Conservation (phyloP, 1,140 invertebrate species). For the Magallana angulata region DNA sequence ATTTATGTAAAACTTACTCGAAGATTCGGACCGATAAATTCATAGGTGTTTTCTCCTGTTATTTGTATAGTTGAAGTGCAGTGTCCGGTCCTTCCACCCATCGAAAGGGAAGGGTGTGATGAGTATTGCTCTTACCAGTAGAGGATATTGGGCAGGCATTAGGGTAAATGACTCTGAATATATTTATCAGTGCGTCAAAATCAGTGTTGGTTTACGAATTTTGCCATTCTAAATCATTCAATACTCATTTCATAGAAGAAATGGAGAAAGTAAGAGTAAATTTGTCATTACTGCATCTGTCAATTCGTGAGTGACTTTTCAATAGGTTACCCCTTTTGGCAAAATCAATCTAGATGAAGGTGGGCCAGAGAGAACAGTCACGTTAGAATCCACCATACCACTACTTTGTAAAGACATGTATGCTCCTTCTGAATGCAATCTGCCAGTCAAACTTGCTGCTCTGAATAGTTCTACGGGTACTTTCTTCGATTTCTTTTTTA, state of each 20-base stretch:
- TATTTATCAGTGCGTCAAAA: neutral
- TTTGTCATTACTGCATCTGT: too few species aligned
- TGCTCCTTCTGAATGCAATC: slow-evolving; percentile 41
- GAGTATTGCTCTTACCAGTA: slow-evolving; percentile 39
- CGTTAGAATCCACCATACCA: slow-evolving; percentile 56
- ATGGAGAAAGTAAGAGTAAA: too few species aligned
- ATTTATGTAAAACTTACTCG: too few species aligned
- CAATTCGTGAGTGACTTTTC: neutral
- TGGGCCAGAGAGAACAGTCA: slow-evolving; percentile 49
- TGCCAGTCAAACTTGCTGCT: slow-evolving; percentile 52
- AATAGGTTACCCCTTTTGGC: slow-evolving; percentile 39
- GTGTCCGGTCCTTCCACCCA: slow-evolving; percentile 43
- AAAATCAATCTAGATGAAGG: slow-evolving; percentile 51
- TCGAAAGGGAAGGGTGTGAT: neutral
- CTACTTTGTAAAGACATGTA: slow-evolving; percentile 46
- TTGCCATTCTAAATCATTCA: too few species aligned
- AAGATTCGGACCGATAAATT: too few species aligned
- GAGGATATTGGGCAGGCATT: slow-evolving; percentile 54
- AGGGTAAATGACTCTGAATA: slow-evolving; percentile 32
- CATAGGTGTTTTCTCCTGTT: neutral
- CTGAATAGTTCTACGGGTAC: slow-evolving; percentile 42
- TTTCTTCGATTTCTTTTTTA: neutral
- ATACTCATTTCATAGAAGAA: too few species aligned
- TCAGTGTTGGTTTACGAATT: too few species aligned
- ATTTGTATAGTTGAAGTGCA: slow-evolving; percentile 45